Percentiles rank a stretch among this genome's conserved stretches.
These are phyloP conservation scores for Ailurus styani DNA, from an alignment of 2,113 vertebrate genomes.

Conservation along the genomic window DNA sequence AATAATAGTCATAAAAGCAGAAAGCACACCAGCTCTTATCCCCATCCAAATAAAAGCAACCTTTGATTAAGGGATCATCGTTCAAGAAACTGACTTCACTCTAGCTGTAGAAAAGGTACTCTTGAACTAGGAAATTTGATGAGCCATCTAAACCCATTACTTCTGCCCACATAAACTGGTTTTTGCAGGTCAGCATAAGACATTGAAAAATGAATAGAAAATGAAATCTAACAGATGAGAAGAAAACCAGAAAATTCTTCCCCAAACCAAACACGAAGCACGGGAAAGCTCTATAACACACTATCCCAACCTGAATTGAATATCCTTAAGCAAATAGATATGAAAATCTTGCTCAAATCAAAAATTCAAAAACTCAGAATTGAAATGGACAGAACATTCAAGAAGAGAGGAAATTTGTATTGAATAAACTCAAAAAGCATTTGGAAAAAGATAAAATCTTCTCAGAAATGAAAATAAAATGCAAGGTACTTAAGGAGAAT, in stretches of 20 bases:
- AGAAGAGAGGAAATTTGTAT: background rate
- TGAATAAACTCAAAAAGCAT: background rate
- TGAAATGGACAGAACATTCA: background rate
- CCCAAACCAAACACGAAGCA: background rate
- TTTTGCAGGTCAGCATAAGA: background rate
- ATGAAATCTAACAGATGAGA: background rate
- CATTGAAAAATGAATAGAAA: background rate
- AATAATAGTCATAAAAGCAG: background rate
- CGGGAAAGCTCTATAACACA: background rate
- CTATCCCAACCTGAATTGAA: background rate
- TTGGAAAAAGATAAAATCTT: background rate
- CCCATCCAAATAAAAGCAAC: background rate
- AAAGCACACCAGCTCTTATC: background rate
- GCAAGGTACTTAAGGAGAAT: background rate
- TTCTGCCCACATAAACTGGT: background rate
- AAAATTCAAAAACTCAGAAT: background rate
- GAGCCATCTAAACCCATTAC: background rate
- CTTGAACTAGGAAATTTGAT: background rate
- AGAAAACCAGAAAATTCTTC: background rate
- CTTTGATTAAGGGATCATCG: background rate
- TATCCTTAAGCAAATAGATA: background rate
- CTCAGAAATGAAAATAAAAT: background rate
- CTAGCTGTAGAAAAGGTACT: background rate
- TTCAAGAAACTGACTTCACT: background rate
- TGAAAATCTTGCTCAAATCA: background rate